Conservation (phyloP, 2,888 invertebrate genomes). For the Smittia sp. region DNA sequence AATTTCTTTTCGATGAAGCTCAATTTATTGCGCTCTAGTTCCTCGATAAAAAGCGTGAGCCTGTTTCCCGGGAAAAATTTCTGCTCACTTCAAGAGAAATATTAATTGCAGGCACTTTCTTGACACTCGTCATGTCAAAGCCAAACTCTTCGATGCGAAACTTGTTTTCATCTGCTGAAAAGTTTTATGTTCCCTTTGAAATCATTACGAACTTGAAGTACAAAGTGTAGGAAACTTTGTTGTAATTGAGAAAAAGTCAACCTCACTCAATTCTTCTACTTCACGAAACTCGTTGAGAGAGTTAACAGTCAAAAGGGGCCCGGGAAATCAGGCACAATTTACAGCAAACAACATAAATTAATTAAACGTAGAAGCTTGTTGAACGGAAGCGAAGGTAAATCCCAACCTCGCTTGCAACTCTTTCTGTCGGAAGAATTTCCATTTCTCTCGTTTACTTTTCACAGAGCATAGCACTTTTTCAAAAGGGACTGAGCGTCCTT, state of each 20-base stretch:
- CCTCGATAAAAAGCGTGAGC: background rate
- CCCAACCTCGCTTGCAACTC: too few relatives aligned
- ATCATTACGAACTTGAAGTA: background rate
- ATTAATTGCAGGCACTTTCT: background rate
- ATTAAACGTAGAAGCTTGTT: background rate
- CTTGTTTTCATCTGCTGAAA: too few relatives aligned
- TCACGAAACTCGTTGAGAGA: background rate
- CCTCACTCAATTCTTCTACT: background rate
- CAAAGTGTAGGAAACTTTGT: background rate
- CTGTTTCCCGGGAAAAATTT: background rate
- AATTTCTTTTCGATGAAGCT: conserved; percentile 23
- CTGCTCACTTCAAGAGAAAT: background rate
- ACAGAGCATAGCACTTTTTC: too few relatives aligned
- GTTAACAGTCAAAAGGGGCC: background rate
- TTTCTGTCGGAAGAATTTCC: too few relatives aligned
- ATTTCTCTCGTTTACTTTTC: too few relatives aligned
- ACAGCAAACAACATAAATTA: conserved; percentile 11
- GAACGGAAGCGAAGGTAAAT: too few relatives aligned
- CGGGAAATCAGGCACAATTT: background rate
- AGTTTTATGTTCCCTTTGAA: too few relatives aligned
- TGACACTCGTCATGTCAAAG: background rate
- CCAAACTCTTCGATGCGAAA: too few relatives aligned
- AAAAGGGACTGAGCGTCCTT: too few relatives aligned
- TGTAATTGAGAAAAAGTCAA: background rate
- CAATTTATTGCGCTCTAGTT: conserved; percentile 31